These are phyloP conservation scores for Brachionus calyciflorus DNA, from an alignment of 1,140 invertebrate species.

Conservation along the genomic window DNA sequence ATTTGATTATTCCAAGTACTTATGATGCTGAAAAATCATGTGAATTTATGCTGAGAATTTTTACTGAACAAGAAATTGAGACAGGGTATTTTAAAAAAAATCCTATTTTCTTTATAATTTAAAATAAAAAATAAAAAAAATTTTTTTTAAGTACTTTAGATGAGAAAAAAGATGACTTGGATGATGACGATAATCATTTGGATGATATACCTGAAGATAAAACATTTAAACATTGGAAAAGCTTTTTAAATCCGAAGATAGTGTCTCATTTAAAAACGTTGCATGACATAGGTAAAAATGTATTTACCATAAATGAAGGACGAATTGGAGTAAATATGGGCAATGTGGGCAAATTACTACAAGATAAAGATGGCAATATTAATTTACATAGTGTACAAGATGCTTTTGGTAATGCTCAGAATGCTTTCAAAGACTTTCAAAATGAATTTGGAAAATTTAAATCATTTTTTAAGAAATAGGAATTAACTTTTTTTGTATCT, in stretches of 20 bases:
- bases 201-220: conserved; percentile 37
- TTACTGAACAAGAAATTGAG: conserved; percentile 54
- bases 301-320: background rate
- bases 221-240: conserved; percentile 38
- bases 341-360: background rate
- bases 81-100: conserved; percentile 4
- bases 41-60: conserved; percentile 66
- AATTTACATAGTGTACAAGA: conserved; percentile 21
- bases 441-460: background rate
- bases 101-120: background rate
- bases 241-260: conserved; percentile 22
- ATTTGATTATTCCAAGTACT: conserved; percentile 68
- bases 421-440: conserved; percentile 14
- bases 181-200: conserved; percentile 12
- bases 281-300: background rate
- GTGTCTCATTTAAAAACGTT: background rate
- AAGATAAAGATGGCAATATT: conserved; percentile 12
- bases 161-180: conserved; percentile 3
- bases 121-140: no score
- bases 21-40: conserved; percentile 65
- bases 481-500: background rate
- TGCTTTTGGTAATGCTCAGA: background rate
- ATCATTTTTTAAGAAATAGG: conserved; percentile 12
- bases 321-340: background rate
- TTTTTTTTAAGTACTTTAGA: background rate